Conservation (phyloP, 2,797 vertebrate genomes). For the Centropyge bicolor region DNA sequence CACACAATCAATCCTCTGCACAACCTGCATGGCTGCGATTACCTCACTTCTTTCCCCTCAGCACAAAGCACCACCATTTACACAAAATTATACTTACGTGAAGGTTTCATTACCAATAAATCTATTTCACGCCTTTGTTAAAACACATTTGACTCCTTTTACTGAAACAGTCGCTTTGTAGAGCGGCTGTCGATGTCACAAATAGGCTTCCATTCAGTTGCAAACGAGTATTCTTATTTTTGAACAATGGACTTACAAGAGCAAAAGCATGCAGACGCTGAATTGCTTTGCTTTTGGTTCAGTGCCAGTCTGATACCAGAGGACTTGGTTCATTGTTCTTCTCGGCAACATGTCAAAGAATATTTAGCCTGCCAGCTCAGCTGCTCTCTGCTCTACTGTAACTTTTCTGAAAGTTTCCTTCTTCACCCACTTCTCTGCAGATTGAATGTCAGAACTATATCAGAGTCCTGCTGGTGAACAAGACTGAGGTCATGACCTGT, state of each 20-base stretch:
- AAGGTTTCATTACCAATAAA: conserved; percentile 52
- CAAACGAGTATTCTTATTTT: conserved; percentile 28
- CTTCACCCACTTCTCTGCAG: conserved; percentile 74
- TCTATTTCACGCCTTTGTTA: conserved; percentile 56
- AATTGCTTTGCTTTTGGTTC: conserved; percentile 22
- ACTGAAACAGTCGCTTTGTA: conserved; percentile 1
- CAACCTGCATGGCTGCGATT: conserved; percentile 49
- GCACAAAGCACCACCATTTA: conserved; percentile 36
- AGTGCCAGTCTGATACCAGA: conserved; percentile 21
- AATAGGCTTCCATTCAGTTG: conserved; percentile 34
- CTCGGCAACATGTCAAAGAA: conserved; percentile 10
- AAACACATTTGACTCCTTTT: conserved; percentile 43
- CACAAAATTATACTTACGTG: conserved; percentile 15
- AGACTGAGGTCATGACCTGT: conserved; percentile 95
- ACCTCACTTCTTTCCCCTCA: conserved; percentile 31
- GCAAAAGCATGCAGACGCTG: conserved; percentile 7
- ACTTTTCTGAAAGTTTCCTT: conserved; percentile 17
- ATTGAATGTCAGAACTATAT: conserved; percentile 98
- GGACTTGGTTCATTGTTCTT: conserved; percentile 40
- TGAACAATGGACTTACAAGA: conserved; percentile 42
- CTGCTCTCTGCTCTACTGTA: not conserved
- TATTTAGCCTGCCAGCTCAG: conserved; percentile 13
- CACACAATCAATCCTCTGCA: conserved; percentile 55
- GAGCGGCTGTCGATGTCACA: conserved; percentile 40
- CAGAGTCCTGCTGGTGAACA: conserved; percentile 93